phyloP scores from a whole-genome alignment of 2,888 invertebrate species.

The Xanthorhoe spadicearia region DNA sequence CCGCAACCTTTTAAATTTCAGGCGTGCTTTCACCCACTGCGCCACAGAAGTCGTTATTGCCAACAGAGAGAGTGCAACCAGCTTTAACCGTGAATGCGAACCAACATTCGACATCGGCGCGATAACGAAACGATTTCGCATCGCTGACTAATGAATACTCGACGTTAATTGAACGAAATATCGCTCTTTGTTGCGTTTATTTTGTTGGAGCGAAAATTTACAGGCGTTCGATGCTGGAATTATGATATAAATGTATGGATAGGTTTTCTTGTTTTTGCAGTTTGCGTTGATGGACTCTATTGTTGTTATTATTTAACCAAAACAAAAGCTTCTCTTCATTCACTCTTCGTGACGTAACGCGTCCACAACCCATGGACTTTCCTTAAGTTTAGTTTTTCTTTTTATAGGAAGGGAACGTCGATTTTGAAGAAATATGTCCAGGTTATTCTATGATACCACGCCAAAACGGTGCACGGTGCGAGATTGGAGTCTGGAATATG shows the following conservation, averaged over 20 bases:
- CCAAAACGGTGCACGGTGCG: not conserved
- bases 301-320: too few relatives aligned
- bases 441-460: not conserved
- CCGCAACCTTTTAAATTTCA: too few relatives aligned
- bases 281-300: not conserved
- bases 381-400: too few relatives aligned
- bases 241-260: slow-evolving; percentile 26
- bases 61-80: not conserved
- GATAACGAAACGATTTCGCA: slow-evolving; percentile 58
- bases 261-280: slow-evolving; percentile 9
- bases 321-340: too few relatives aligned
- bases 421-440: not conserved
- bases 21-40: too few relatives aligned
- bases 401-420: not conserved
- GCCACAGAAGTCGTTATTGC: too few relatives aligned
- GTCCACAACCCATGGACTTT: too few relatives aligned
- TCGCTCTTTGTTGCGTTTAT: slow-evolving; percentile 53
- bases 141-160: slow-evolving; percentile 67
- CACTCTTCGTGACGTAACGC: too few relatives aligned
- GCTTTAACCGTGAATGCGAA: slow-evolving; percentile 16
- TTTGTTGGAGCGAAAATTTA: slow-evolving; percentile 32
- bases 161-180: slow-evolving; percentile 67
- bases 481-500: not conserved
- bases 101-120: slow-evolving; percentile 47
- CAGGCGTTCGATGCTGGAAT: slow-evolving; percentile 23